Evolutionary conservation across 2,113 vertebrate species (phyloP), one percentile per base, ranked within the genome.

Genomic region (Chaetops frenatus): DNA sequence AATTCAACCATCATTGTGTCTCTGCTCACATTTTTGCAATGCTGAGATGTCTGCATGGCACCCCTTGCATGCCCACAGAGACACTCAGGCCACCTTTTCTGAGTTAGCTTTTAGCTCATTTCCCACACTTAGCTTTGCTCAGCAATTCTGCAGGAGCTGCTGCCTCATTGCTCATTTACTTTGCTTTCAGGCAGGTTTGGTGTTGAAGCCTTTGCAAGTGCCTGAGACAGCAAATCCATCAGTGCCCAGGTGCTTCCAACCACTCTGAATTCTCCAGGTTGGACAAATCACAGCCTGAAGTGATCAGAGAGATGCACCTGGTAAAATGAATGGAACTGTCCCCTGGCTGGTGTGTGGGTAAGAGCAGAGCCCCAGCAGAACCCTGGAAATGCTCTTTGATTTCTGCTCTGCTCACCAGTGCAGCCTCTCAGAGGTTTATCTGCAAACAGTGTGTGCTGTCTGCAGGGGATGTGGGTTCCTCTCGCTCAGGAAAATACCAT

Each of bases 1-100:
- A 33, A 44, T 4, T 66, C 28, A 11, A 1, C 45, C 23, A 6
- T 4, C 36, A 7, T 27, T 7, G 0, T 31, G 25, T 35, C 40
- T 38, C 22, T 28, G 0, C 27, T 62, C 20, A 7, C 20, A 15
- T 9, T 21, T 69, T 24, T 35, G 13, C 53, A 13, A 0, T 16
- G 33, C 19, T 31, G 7, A 7, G 47, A 2, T 60, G 25, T 16
- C 54, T 69, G 1, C 3, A 1, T 7, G 33, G 27, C 29, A 3
- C 14, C 51, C 25, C 28, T 69, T 25, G 8, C 25, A 0, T 0
- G 2, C 17, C 51, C 51, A 8, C 24, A 28, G 13, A 38, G 45
- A 5, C 15, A 3, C 2, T n/a, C n/a, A n/a, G 19, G 29, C 28
- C 29, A 3, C 4, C 0, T 31, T 62, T 54, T 28, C 47, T 8